phyloP scores from a whole-genome alignment of 2,888 invertebrate species.

The Chironomus tentans region DNA sequence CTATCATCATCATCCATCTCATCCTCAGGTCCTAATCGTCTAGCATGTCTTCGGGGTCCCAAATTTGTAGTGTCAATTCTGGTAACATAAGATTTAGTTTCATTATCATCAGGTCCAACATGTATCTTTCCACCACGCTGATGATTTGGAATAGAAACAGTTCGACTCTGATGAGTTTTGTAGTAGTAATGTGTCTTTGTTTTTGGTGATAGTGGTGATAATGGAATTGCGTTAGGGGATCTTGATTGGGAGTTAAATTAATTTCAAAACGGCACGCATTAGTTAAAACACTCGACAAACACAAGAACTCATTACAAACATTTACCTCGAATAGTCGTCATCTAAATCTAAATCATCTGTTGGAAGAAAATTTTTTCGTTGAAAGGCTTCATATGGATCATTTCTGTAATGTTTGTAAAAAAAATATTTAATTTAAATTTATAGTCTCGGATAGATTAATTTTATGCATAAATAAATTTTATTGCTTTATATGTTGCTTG shows the following conservation, averaged over 20 bases:
- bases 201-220: not conserved
- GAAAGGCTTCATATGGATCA: not conserved
- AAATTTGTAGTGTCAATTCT: slow-evolving; percentile 28
- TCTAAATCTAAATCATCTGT: not conserved
- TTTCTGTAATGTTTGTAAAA: not conserved
- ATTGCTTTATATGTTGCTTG: not conserved
- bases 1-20: not conserved
- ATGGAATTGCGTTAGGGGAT: slow-evolving; percentile 4
- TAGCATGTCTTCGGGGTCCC: slow-evolving; percentile 7
- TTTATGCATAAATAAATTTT: not conserved
- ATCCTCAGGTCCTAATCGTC: not conserved
- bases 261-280: not conserved
- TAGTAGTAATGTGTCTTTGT: slow-evolving; percentile 29
- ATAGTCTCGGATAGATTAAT: not conserved
- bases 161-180: slow-evolving; percentile 29
- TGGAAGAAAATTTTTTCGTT: not conserved
- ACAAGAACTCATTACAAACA: not conserved
- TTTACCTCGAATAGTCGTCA: slow-evolving; percentile 14
- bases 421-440: not conserved
- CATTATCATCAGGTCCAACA: slow-evolving; percentile 28
- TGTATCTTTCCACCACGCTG: slow-evolving; percentile 21
- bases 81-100: slow-evolving; percentile 28
- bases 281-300: not conserved
- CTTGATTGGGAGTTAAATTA: not conserved
- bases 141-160: slow-evolving; percentile 28